phyloP scores from a whole-genome alignment of 2,113 vertebrate genomes.

The Boulengeromyrus knoepffleri region DNA sequence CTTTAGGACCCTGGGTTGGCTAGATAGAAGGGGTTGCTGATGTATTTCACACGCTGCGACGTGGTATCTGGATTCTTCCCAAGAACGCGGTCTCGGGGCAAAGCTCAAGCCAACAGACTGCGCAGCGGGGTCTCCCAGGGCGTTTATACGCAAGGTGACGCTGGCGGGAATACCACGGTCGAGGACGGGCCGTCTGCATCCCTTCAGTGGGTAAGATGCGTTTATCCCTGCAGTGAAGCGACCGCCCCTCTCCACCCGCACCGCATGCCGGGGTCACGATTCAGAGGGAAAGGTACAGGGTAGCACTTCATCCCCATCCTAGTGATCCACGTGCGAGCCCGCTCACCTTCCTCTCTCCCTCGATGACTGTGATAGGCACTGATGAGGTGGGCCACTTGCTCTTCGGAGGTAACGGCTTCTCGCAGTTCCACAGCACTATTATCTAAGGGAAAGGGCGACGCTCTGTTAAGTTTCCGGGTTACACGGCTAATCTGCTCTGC shows the following conservation, averaged over 20 bases:
- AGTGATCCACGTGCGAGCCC: neutral
- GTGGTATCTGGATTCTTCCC: neutral
- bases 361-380: slow-evolving; percentile 63
- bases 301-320: neutral
- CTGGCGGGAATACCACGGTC: neutral
- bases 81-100: neutral
- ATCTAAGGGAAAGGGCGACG: slow-evolving; percentile 42
- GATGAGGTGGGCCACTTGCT: slow-evolving; percentile 70
- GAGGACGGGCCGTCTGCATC: neutral
- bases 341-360: slow-evolving; percentile 65
- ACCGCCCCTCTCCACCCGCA: neutral
- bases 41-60: neutral
- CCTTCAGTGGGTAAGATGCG: neutral
- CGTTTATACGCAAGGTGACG: neutral
- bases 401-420: slow-evolving; percentile 62
- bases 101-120: neutral
- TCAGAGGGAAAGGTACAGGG: neutral
- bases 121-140: neutral
- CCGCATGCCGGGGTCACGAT: neutral
- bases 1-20: neutral
- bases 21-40: neutral
- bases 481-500: neutral
- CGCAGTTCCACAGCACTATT: slow-evolving; percentile 69
- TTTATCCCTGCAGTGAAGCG: neutral
- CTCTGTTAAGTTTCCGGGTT: neutral